phyloP scores from a whole-genome alignment of 2,113 vertebrate genomes.

The Oriolus oriolus region DNA sequence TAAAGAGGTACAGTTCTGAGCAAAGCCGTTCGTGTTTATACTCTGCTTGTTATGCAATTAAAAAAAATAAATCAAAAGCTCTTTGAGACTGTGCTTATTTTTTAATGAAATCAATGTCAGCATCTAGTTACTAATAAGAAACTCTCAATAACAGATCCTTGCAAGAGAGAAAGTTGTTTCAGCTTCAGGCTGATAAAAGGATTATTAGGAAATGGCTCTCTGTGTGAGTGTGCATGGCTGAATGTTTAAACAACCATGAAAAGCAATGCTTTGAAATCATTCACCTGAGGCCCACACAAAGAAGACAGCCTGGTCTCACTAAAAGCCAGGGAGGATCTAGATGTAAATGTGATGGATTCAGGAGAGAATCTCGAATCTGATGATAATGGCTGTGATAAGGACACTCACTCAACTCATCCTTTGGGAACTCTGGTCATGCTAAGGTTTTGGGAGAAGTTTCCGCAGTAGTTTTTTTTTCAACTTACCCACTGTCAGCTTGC shows the following conservation, averaged over 20 bases:
- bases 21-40: background rate
- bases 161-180: conserved; percentile 22
- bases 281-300: background rate
- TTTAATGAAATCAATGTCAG: conserved; percentile 41
- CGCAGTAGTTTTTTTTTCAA: background rate
- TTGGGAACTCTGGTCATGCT: background rate
- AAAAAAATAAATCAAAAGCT: conserved; percentile 32
- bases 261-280: background rate
- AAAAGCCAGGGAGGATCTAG: background rate
- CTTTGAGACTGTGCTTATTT: background rate
- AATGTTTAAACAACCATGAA: background rate
- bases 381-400: background rate
- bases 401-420: background rate
- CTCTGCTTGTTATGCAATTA: background rate
- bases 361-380: background rate
- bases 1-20: background rate
- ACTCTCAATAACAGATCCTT: conserved; percentile 9
- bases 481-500: background rate
- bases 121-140: conserved; percentile 31
- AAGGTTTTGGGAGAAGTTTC: background rate
- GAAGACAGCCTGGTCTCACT: background rate
- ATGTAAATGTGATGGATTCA: background rate
- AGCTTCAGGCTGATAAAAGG: conserved; percentile 31
- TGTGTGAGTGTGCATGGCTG: background rate
- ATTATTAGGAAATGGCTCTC: conserved; percentile 3